phyloP scores from a whole-genome alignment of 1,140 invertebrate species.

The Drosophila murphyi region DNA sequence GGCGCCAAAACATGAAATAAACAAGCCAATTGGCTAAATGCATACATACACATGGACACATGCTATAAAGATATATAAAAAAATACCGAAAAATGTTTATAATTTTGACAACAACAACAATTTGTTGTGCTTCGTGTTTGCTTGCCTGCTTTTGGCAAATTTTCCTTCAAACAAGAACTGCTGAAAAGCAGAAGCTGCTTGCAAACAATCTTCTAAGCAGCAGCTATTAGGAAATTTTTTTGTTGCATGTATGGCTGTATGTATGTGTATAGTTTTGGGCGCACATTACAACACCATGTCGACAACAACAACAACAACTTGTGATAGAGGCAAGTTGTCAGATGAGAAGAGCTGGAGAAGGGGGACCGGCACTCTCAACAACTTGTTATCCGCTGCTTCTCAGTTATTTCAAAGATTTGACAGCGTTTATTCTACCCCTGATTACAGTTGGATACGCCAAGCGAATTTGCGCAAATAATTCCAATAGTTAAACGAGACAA shows the following conservation, averaged over 20 bases:
- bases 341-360: background rate
- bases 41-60: slow-evolving; percentile 10
- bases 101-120: slow-evolving; percentile 22
- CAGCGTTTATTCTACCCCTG: slow-evolving; percentile 17
- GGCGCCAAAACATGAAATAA: slow-evolving; percentile 77
- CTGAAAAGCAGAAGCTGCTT: slow-evolving; percentile 10
- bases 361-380: slow-evolving; percentile 15
- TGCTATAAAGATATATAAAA: slow-evolving; percentile 14
- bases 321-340: background rate
- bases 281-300: slow-evolving; percentile 64
- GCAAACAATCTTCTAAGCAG: slow-evolving; percentile 27
- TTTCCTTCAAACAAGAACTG: slow-evolving; percentile 62
- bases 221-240: slow-evolving; percentile 70
- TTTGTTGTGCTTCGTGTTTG: slow-evolving; percentile 13
- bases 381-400: slow-evolving; percentile 64
- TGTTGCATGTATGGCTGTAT: background rate
- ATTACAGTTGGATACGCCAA: slow-evolving; percentile 49
- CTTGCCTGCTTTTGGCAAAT: slow-evolving; percentile 44
- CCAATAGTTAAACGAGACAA: slow-evolving; percentile 74
- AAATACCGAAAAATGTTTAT: slow-evolving; percentile 21
- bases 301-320: background rate
- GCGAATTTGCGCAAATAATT: slow-evolving; percentile 57
- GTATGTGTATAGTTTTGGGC: slow-evolving; percentile 17
- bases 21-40: slow-evolving; percentile 75
- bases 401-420: slow-evolving; percentile 36